A percentile compares a stretch with the other conserved stretches of the same genome.
phyloP scores from a whole-genome alignment of 1,140 invertebrate genomes.

The Drosophila yakuba region DNA sequence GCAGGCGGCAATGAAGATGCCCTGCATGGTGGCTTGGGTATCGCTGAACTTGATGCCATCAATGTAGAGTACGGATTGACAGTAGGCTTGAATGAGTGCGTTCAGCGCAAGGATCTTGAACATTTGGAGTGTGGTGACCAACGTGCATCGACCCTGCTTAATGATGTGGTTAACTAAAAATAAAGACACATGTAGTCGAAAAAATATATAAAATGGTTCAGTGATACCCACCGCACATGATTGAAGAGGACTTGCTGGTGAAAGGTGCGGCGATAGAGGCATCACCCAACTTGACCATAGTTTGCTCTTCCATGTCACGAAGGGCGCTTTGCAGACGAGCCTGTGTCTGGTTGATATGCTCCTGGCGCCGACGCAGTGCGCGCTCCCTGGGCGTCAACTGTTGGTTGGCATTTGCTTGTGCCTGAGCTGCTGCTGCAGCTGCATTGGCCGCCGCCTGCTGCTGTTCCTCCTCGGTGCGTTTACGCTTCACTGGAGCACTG shows the following conservation, averaged over 20 bases:
- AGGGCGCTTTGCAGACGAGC: conserved; percentile 87
- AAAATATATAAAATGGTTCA: neutral
- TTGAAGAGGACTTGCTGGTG: conserved; percentile 98
- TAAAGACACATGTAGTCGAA: conserved; percentile 13
- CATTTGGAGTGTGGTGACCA: conserved; percentile 99
- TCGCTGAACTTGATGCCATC: conserved; percentile 99
- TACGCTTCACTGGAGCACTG: conserved; percentile 90
- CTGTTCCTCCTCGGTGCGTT: conserved; percentile 74
- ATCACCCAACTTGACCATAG: conserved; percentile 97
- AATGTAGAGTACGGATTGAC: conserved; percentile 98
- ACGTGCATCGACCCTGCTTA: conserved; percentile 99
- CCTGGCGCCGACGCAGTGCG: conserved; percentile 70
- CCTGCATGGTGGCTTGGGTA: conserved; percentile 98
- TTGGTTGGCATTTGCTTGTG: conserved; percentile 55
- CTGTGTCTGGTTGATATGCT: conserved; percentile 81
- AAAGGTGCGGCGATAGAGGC: conserved; percentile 99
- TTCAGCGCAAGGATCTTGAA: conserved; percentile 99
- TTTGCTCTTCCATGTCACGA: conserved; percentile 95
- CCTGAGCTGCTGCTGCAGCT: conserved; percentile 34
- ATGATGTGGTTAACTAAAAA: conserved; percentile 98
- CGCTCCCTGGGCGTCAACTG: conserved; percentile 78
- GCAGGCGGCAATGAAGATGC: conserved; percentile 96
- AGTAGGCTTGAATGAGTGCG: conserved; percentile 98
- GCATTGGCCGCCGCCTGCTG: conserved; percentile 55
- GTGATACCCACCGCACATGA: conserved; percentile 90